Evolutionary conservation across 2,797 vertebrate genomes (phyloP), one percentile per base, ranked within the genome.

Genomic region (Alcedo quadribrachys): DNA sequence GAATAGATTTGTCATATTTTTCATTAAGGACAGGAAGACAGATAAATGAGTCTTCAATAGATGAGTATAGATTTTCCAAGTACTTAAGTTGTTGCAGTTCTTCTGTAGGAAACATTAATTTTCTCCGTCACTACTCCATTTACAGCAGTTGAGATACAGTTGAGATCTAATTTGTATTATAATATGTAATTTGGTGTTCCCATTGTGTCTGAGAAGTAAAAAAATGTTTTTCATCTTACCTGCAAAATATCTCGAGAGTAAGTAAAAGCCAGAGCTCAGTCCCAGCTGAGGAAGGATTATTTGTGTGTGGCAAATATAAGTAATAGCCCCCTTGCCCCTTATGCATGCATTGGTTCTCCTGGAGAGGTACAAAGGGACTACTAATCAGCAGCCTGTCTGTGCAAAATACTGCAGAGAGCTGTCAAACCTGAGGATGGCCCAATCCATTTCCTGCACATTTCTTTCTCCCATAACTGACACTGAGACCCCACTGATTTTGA

Each of bases 231-330:
- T 45, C 50, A 28, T 43, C 21, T n/a, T 71, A 68, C 35, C 22
- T 57, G 19, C 68, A 32, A 60, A 73, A 87, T 8, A 6, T 19
- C 24, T 46, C 22, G 12, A 53, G 25, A 15, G 11, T 21, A 33
- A 77, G 24, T 7, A 40, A 28, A 57, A 87, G 14, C 7, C 63
- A 75, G 20, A 69, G 21, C 15, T 71, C 13, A 1, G 11, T 48
- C 5, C 5, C 22, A 60, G 45, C 37, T 25, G 10, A 15, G 9
- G 33, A 45, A 70, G 15, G n/a, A 40, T 79, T 42, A 16, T 13
- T 20, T 2, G 1, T n/a, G 30, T 0, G 1, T 6, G 21, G 35
- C 12, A 81, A 89, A 35, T 21, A 19, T 0, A 37, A 3, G 2
- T 5, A 54, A 69, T 3, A 54, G 6, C 9, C 13, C 22, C 22